Base-by-base conservation (phyloP, 2,888 invertebrate genomes). In the Hyposoter didymator region DNA sequence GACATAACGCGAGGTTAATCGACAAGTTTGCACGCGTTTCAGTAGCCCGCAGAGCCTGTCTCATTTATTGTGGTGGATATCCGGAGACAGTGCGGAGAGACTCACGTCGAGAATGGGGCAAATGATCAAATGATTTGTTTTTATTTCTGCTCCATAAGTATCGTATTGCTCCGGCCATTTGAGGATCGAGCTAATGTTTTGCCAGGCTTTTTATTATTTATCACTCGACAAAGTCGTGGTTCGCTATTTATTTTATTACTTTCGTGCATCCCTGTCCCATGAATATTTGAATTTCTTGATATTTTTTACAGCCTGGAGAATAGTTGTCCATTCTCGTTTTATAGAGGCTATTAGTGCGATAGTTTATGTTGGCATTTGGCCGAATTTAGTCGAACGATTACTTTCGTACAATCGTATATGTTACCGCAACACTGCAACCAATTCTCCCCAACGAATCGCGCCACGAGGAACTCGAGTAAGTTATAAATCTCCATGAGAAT, bases 291-390 rank as follows among this genome's bases (percentile, higher is more conserved):
- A 7, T 64, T 17, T 59, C n/a, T 52, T 47, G 39, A 4, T 47
- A 49, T 52, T 35, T n/a, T 8, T n/a, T 12, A 70, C n/a, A 22
- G 59, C 39, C 17, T 19, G 12, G 39, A 47, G 67, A 43, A 52
- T 52, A 6, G 35, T 67, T 52, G 59, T 45, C 45, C 22, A 47
- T 70, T 79, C 45, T 69, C 70, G 67, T 82, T 79, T 75, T 66
- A 47, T 35, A 70, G 70, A 55, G 75, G 75, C 82, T 66, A 75
- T 85, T 82, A 85, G 66, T 49, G 47, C 6, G 35, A 70, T 72
- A 49, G 79, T 82, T 82, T 85, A 82, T 76, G 82, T 85, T 82
- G 82, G 82, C 82, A 79, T 79, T 79, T 79, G 39, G 85, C 72
- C 82, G 79, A 85, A 85, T 75, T 78, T 76, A 70, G 78, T 75